Evolutionary conservation across 1,140 invertebrate genomes (phyloP), one percentile per base, ranked within the genome.

Genomic region (Phymastichus coffea): DNA sequence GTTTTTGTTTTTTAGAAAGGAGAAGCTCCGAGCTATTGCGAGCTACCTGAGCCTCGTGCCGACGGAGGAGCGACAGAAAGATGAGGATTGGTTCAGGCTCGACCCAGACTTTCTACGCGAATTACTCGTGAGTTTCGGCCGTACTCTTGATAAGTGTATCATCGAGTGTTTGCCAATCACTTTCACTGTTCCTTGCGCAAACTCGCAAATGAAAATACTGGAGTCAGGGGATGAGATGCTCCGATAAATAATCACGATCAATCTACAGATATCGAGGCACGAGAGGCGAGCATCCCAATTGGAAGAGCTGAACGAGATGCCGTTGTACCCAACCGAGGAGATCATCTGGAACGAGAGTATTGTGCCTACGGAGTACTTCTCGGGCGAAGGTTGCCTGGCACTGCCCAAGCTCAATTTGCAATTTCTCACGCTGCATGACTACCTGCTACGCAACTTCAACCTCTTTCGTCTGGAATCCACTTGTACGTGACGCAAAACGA

Each of bases 311-410:
- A 99, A 99, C 73, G 90, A 95, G 66, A 97, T 99, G 93, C 96
- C 98, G 0, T 81, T 99, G 0, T 99, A 99, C 79, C 98, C 97
- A 1, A 99, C 95, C 0, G 97, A 99, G 75, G 88, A 94, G 47
- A 90, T 99, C 9, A 97, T 99, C 66, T 99, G 98, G 98, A 95
- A 99, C 80, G 96, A 99, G 75, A 99, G 98, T 73, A 87, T 99
- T 28, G 97, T 99, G 1, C 98, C 98, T 0, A 94, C 93, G 0
- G 96, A 99, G 69, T 98, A 97, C 77, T 98, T 94, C 79, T 94
- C 92, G 49, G 94, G 95, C 1, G 95, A 99, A 76, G 93, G 90
- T 25, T 95, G 93, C 70, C 80, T 99, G 8, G 97, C 98, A 0
- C 80, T 99, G 58, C 97, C 98, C 1, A 99, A 99, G 78, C 80